These are phyloP conservation scores for Oligia latruncula DNA, from an alignment of 2,888 invertebrate genomes.

Conservation along the genomic window DNA sequence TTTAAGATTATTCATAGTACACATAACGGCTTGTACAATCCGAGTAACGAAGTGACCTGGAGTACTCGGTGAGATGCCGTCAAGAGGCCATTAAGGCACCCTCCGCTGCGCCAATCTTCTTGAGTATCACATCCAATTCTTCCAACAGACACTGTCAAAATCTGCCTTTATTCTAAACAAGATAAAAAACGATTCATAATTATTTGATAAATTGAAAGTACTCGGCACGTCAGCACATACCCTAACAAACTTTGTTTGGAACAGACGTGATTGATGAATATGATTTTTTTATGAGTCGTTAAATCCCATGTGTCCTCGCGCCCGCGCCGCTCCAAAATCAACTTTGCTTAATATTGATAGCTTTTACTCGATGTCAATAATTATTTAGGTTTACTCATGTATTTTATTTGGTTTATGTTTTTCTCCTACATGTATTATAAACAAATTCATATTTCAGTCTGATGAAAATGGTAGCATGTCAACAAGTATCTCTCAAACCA, in stretches of 20 bases:
- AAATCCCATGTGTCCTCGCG: constrained; percentile 64
- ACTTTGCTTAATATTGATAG: constrained; percentile 66
- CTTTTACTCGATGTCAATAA: constrained; percentile 54
- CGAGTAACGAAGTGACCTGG: constrained; percentile 89
- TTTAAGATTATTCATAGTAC: constrained; percentile 83
- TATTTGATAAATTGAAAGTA: constrained; percentile 67
- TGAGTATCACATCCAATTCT: constrained; percentile 85
- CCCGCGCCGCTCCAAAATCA: constrained; percentile 59
- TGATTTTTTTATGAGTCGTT: constrained; percentile 71
- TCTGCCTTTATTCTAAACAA: constrained; percentile 71
- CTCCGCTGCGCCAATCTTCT: constrained; percentile 87
- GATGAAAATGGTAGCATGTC: constrained; percentile 28
- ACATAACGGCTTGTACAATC: constrained; percentile 84
- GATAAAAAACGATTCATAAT: constrained; percentile 63
- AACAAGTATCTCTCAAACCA: constrained; percentile 40
- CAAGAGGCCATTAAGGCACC: constrained; percentile 88
- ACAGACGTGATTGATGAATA: constrained; percentile 70
- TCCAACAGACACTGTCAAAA: constrained; percentile 76
- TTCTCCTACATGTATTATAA: constrained; percentile 5
- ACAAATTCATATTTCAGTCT: constrained; percentile 24
- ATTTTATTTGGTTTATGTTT: constrained; percentile 12
- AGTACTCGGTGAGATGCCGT: constrained; percentile 84
- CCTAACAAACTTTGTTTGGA: constrained; percentile 66
- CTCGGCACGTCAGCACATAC: constrained; percentile 65
- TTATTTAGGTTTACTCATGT: constrained; percentile 54